Evolutionary conservation across 2,113 vertebrate genomes (phyloP), one percentile per base, ranked within the genome.

Genomic region (Oryzias celebensis): DNA sequence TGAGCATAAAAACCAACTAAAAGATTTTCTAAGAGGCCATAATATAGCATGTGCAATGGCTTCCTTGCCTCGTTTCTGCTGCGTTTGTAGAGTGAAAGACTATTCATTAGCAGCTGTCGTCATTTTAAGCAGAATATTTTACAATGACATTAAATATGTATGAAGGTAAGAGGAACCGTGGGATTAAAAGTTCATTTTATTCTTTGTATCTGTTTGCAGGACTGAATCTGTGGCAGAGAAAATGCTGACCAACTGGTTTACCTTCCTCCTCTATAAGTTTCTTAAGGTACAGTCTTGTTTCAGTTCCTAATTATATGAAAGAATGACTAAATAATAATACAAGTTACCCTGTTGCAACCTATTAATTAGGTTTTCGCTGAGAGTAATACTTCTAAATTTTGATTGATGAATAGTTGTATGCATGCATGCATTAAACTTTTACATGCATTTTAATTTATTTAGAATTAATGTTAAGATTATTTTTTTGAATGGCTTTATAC

Each of bases 191-290:
- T 73, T 84, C 42, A 83, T 57, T 26, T 71, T 49, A 62, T 50
- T 18, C 52, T 71, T 59, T 81, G 36, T 84, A 45, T 52, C 7
- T 81, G 47, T 74, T 80, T 71, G 49, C 80, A 90, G 88, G 78
- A 90, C 88, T 5, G 88, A 90, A 71, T 90, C 88, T 23, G 88
- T 90, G 1, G 88, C 88, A n/a, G 88, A 90, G 80, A 90, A 90
- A 73, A 90, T 90, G 88, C 83, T 90, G 74, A 90, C 88, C 62
- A 90, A 90, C 75, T 90, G 88, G 88, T 90, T 90, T 23, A 90
- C 88, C 0, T 90, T 90, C 61, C 87, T 90, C 45, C 87, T 90
- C 48, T 89, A 90, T 68, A 90, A 90, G 78, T 90, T 90, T 71
- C 78, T 90, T 12, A 90, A 90, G 88, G 88, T 62, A 49, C 36